phyloP scores from a whole-genome alignment of 2,797 vertebrate species.

The Spinibarbus caldwelli region DNA sequence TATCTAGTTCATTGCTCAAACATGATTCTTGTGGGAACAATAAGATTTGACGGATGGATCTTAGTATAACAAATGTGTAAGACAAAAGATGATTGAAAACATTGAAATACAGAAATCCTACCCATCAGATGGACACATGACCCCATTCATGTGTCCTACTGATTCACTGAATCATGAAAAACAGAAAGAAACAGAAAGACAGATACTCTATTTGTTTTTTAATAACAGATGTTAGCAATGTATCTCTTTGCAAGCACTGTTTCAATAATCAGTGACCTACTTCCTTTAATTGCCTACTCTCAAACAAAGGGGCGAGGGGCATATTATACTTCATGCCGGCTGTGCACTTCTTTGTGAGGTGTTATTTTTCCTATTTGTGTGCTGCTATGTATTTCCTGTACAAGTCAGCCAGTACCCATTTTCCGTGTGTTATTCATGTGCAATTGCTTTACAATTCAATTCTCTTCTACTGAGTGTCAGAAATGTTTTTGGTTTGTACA shows the following conservation, averaged over 20 bases:
- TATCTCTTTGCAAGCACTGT: constrained; percentile 67
- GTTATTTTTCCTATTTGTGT: neutral
- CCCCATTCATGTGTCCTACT: neutral
- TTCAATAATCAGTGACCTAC: constrained; percentile 74
- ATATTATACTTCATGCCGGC: constrained; percentile 9
- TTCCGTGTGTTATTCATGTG: constrained; percentile 2
- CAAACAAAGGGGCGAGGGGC: constrained; percentile 22
- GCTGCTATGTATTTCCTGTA: constrained; percentile 18
- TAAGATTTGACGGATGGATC: neutral
- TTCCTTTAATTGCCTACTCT: constrained; percentile 75
- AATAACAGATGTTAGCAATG: constrained; percentile 65
- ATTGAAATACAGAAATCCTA: neutral
- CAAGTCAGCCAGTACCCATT: neutral
- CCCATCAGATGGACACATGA: constrained; percentile 15
- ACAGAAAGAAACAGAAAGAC: constrained; percentile 45
- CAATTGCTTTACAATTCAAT: constrained; percentile 24
- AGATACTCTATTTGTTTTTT: constrained; percentile 71
- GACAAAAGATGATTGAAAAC: constrained; percentile 9
- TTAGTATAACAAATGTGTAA: neutral
- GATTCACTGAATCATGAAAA: neutral
- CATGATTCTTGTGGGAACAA: constrained; percentile 6
- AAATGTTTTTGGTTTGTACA: neutral
- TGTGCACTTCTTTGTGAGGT: neutral
- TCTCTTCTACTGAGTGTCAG: neutral
- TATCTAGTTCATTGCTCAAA: neutral